These are phyloP conservation scores for Sminthopsis crassicaudata DNA, from an alignment of 2,113 vertebrate genomes.

Conservation along the genomic window DNA sequence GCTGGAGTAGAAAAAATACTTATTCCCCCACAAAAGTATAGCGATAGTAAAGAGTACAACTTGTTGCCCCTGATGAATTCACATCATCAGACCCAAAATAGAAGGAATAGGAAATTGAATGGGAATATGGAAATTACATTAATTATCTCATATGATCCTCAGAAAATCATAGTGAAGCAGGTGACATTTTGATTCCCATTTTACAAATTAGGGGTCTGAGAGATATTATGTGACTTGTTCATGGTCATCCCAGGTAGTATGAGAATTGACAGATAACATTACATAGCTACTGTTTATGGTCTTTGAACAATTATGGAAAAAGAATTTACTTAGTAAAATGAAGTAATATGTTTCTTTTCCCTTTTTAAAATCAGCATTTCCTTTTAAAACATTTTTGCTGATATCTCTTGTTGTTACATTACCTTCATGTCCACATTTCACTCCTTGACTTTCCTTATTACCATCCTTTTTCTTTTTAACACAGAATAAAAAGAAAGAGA, in stretches of 20 bases:
- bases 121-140: background rate
- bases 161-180: background rate
- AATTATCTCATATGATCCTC: background rate
- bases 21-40: background rate
- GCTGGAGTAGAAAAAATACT: background rate
- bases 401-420: background rate
- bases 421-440: background rate
- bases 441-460: background rate
- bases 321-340: background rate
- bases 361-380: background rate
- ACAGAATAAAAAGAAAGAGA: background rate
- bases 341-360: background rate
- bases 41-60: background rate
- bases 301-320: background rate
- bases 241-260: background rate
- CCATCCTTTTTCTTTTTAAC: background rate
- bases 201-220: background rate
- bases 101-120: background rate
- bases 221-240: background rate
- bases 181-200: background rate
- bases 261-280: background rate
- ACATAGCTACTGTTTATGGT: background rate
- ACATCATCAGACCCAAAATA: background rate
- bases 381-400: background rate
- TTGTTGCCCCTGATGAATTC: background rate